phyloP scores from a whole-genome alignment of 2,888 invertebrate species.

The Deroplatys truncata region DNA sequence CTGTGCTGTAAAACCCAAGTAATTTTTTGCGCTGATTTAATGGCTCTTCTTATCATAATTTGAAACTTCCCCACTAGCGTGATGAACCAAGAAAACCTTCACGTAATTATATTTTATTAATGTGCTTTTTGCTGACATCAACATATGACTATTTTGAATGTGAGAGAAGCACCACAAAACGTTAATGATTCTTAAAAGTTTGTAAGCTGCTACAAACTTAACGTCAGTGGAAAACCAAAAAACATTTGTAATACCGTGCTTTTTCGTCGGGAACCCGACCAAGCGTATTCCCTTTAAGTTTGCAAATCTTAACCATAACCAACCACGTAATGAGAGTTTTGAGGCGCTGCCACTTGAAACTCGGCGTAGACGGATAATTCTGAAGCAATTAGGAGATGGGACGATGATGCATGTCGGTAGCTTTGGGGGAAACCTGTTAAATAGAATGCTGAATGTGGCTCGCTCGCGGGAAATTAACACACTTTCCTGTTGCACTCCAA shows the following conservation, averaged over 20 bases:
- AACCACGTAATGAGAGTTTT: background rate
- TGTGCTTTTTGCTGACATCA: too few relatives aligned
- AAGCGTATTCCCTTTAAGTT: background rate
- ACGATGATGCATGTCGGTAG: background rate
- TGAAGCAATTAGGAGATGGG: background rate
- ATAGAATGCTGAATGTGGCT: background rate
- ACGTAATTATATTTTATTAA: too few relatives aligned
- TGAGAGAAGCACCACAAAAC: too few relatives aligned
- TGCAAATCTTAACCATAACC: background rate
- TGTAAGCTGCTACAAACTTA: background rate
- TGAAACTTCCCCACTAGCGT: too few relatives aligned
- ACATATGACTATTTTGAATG: too few relatives aligned
- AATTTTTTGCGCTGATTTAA: too few relatives aligned
- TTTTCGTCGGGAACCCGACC: background rate
- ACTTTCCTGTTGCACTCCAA: background rate
- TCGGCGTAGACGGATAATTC: background rate
- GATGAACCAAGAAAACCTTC: too few relatives aligned
- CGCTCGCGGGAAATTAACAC: background rate
- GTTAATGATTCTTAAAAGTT: background rate
- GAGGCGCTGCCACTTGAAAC: background rate
- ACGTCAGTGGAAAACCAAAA: background rate
- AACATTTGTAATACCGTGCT: background rate
- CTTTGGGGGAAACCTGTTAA: background rate
- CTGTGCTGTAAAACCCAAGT: too few relatives aligned
- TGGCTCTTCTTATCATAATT: too few relatives aligned